phyloP scores from a whole-genome alignment of 2,113 vertebrate genomes.

The Lophura nycthemera region DNA sequence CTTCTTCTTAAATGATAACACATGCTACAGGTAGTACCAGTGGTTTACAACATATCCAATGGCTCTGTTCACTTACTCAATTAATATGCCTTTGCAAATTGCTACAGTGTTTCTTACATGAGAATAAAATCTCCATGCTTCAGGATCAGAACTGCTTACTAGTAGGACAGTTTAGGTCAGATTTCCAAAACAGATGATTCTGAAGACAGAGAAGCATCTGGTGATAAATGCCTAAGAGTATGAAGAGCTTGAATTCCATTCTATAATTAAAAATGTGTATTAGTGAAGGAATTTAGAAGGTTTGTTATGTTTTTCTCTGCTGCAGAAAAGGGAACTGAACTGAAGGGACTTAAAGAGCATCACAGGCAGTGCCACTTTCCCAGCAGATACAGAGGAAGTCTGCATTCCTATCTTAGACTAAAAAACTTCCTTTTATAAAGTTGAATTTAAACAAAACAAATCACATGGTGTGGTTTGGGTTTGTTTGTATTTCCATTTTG shows the following conservation, averaged over 20 bases:
- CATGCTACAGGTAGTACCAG: not conserved
- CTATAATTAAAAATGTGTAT: not conserved
- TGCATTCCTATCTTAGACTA: not conserved
- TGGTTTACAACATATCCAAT: not conserved
- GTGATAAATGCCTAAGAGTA: not conserved
- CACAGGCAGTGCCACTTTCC: not conserved
- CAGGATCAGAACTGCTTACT: not conserved
- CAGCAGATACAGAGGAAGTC: not conserved
- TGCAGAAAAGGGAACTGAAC: not conserved
- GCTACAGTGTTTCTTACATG: not conserved
- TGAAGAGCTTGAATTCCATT: not conserved
- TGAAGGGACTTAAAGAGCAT: not conserved
- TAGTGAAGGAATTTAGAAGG: not conserved
- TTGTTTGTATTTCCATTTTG: not conserved
- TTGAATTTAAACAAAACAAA: not conserved
- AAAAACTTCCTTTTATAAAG: not conserved
- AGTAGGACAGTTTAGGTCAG: accelerated
- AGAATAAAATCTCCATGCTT: not conserved
- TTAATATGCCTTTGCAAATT: not conserved
- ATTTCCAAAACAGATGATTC: not conserved
- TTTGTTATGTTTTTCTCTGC: not conserved
- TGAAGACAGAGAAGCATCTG: not conserved
- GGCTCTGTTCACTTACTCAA: not conserved
- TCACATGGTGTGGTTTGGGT: not conserved
- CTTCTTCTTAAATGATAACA: constrained; percentile 26